Base-by-base conservation (phyloP, 2,797 vertebrate species). In the Micrastur ruficollis region DNA sequence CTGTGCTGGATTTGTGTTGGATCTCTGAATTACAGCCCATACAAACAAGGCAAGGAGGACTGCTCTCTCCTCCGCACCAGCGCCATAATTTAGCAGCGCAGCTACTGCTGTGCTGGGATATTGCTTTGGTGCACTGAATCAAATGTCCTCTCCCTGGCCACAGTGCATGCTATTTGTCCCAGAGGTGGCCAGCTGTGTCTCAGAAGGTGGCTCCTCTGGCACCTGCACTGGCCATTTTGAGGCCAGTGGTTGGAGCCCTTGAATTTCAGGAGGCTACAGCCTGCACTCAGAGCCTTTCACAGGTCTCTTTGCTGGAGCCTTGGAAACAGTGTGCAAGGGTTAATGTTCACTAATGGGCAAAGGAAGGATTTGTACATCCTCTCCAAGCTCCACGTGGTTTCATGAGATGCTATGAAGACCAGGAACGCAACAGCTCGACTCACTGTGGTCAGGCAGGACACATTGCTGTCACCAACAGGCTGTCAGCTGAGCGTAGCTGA, bases 1-100 rank as follows among this genome's bases (percentile, higher is more conserved):
- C 92, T 97, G 95, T 93, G 89, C 91, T 93, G 94, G 71, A 86
- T 95, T 97, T 97, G 94, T 95, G 89, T 75, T 95, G 93, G 93
- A 93, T 97, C 88, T 90, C 92, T 96, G 91, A 97, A 92, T 97
- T 97, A 97, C 93, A 84, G 93, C 79, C 93, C 76, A 40, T 75
- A 73, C 89, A 95, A 96, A 97, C 87, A 97, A 90, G 81, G 70
- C 22, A 0, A 95, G 58, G 79, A 95, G 62, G 68, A 86, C 80
- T 75, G 67, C 59, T 91, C 80, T 86, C 62, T 83, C 66, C 80
- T 67, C 62, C 56, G 65, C 72, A 86, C 44, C 12, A 3, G 55
- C 4, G 5, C 61, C 36, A 16, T 93, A 91, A 95, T 88, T 96
- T 38, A 96, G 73, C 32, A 81, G 65, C 2, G 5, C 66, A 73